Evolutionary conservation across 1,140 invertebrate species (phyloP), one percentile per base, ranked within the genome.

Genomic region (Eumeta japonica): DNA sequence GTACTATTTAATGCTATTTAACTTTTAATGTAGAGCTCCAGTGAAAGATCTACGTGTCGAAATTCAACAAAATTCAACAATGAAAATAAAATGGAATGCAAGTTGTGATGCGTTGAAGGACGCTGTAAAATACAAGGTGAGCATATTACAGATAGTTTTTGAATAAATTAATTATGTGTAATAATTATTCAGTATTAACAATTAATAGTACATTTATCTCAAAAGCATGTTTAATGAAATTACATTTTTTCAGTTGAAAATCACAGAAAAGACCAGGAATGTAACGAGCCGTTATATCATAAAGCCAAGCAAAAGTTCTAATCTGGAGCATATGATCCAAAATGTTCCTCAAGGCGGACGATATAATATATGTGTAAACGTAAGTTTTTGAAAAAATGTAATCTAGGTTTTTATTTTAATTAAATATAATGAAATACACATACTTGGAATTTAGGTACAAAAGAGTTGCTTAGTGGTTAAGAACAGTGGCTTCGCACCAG

Each of bases 351-450:
- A 79, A 18, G 86, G 87, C 12, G 85, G 79, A 0, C 56, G 79
- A 19, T 89, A 86, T 54, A 79, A 77, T 31, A 64, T 88, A 10
- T 79, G 74, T 12, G 64, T 88, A 3, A 48, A 75, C 3, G 85
- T 84, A 41, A 62, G 70, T 67, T 11, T 15, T 31, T 9, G 9
- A 5, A 12, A 15, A n/a, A 7, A 31, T 11, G n/a, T 12, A 5
- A 11, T n/a, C n/a, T n/a, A n/a, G n/a, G n/a, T n/a, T n/a, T n/a
- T n/a, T n/a, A n/a, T n/a, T n/a, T n/a, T n/a, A n/a, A n/a, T n/a
- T n/a, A n/a, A n/a, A n/a, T n/a, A n/a, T n/a, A n/a, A n/a, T n/a
- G n/a, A n/a, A n/a, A n/a, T n/a, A n/a, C n/a, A n/a, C n/a, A n/a
- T n/a, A n/a, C n/a, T n/a, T n/a, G n/a, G n/a, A n/a, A n/a, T n/a